These are phyloP conservation scores for Laothoe populi DNA, from an alignment of 2,888 invertebrate species.

Conservation along the genomic window DNA sequence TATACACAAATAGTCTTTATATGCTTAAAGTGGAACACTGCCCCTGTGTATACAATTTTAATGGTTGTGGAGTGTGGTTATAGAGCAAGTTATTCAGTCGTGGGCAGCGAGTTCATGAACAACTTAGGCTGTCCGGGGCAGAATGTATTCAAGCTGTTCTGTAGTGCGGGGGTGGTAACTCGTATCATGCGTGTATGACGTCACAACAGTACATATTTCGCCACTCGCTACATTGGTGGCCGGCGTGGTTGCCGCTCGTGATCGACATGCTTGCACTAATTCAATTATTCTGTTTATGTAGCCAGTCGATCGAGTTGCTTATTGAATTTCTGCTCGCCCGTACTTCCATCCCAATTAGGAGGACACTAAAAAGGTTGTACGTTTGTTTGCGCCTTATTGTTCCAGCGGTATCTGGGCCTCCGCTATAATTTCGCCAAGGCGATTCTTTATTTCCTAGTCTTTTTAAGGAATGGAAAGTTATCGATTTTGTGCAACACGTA, in stretches of 20 bases:
- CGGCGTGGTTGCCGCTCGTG: constrained; percentile 55
- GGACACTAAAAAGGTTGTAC: constrained; percentile 76
- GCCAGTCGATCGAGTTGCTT: constrained; percentile 75
- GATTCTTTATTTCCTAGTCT: constrained; percentile 69
- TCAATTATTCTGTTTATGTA: constrained; percentile 81
- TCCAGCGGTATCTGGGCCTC: constrained; percentile 73
- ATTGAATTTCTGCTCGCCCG: constrained; percentile 73
- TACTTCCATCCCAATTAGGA: constrained; percentile 78
- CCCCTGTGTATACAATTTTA: constrained; percentile 26
- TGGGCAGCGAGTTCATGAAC: constrained; percentile 38
- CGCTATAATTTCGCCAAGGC: constrained; percentile 69
- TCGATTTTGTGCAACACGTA: constrained; percentile 66
- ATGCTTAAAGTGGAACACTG: not conserved
- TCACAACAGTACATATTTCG: constrained; percentile 4
- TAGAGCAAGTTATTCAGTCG: constrained; percentile 28
- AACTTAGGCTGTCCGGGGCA: constrained; percentile 34
- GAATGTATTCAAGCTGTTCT: not conserved
- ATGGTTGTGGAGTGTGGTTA: constrained; percentile 32
- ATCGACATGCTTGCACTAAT: constrained; percentile 71
- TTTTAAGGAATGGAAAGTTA: constrained; percentile 82
- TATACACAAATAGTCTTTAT: constrained; percentile 14
- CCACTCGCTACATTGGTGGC: constrained; percentile 53
- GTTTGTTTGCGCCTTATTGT: constrained; percentile 77
- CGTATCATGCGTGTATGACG: constrained; percentile 28
- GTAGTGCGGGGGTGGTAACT: constrained; percentile 28